phyloP scores from a whole-genome alignment of 2,888 invertebrate genomes.

The Priapulus caudatus region DNA sequence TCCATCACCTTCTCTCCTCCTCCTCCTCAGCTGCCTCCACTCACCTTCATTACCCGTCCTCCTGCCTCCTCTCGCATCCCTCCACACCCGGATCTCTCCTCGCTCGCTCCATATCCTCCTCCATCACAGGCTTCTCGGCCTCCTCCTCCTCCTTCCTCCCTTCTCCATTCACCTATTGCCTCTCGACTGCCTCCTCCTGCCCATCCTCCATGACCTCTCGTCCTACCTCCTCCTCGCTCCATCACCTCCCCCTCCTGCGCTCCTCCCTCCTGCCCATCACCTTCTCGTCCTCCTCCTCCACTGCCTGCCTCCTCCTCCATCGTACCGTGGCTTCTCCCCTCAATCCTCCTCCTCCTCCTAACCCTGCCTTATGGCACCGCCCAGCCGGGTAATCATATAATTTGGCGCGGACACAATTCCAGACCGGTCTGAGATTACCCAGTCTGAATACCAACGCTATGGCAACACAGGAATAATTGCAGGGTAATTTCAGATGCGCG shows the following conservation, averaged over 20 bases:
- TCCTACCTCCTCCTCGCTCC: too few relatives aligned
- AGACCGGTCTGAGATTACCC: too few relatives aligned
- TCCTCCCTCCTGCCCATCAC: not conserved
- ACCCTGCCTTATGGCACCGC: too few relatives aligned
- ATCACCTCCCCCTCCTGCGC: too few relatives aligned
- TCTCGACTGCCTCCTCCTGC: not conserved
- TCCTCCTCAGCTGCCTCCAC: not conserved
- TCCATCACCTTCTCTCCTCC: not conserved
- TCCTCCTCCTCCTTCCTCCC: too few relatives aligned
- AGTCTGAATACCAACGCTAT: too few relatives aligned
- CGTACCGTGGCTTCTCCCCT: not conserved
- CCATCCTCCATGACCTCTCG: not conserved
- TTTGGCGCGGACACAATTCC: too few relatives aligned
- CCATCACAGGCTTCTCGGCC: not conserved
- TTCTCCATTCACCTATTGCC: too few relatives aligned
- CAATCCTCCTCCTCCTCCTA: not conserved
- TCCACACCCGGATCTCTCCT: not conserved
- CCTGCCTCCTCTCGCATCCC: not conserved
- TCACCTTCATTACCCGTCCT: not conserved
- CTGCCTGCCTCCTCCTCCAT: too few relatives aligned
- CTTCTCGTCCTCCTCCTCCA: not conserved
- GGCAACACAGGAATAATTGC: too few relatives aligned
- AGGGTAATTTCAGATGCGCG: too few relatives aligned
- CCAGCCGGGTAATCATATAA: too few relatives aligned
- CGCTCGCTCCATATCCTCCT: not conserved